Evolutionary conservation across 2,888 invertebrate genomes (phyloP), one percentile per base, ranked within the genome.

Genomic region (Colletes collaris): DNA sequence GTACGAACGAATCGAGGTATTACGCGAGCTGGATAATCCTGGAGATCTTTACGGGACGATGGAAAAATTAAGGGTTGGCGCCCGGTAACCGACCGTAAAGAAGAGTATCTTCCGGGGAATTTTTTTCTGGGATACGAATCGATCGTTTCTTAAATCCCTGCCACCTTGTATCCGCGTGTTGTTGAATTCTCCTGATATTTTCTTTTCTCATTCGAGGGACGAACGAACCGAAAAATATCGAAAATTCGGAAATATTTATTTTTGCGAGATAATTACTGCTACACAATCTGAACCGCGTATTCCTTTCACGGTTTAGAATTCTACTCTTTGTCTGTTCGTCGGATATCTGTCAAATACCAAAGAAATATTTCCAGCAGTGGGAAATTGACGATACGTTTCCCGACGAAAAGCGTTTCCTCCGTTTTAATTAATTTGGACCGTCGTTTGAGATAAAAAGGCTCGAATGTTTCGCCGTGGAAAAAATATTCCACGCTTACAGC

Each of bases 341-440:
- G 1, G 11, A n/a, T 6, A 19, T 13, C 35, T 50, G 5, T 8
- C 19, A 50, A 52, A 40, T 53, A 53, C 10, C 13, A 8, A 11
- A 27, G n/a, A 16, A 6, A 16, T 10, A n/a, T 53, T 27, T 37
- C 19, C 10, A 8, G 6, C 0, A 46, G 8, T 10, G 44, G 8
- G 44, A 2, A 46, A 46, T 10, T 7, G 10, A 2, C 44, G 10
- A 46, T 3, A 8, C 19, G n/a, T 46, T 46, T 53, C 27, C 44
- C 53, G 40, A 5, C 67, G n/a, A 13, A 46, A 7, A 35, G 46
- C 56, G 56, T 59, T 60, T 10, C 27, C 59, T 40, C 27, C 10
- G 27, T 64, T 75, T 65, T 59, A 49, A 40, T 65, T 46, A 74
- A 16, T 46, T 64, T n/a, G 40, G 3, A 11, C 7, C 11, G 27